Percentiles rank a stretch among this genome's conserved stretches.
These are phyloP conservation scores for Colinus virginianus DNA, from an alignment of 2,113 vertebrate genomes.

Conservation along the genomic window DNA sequence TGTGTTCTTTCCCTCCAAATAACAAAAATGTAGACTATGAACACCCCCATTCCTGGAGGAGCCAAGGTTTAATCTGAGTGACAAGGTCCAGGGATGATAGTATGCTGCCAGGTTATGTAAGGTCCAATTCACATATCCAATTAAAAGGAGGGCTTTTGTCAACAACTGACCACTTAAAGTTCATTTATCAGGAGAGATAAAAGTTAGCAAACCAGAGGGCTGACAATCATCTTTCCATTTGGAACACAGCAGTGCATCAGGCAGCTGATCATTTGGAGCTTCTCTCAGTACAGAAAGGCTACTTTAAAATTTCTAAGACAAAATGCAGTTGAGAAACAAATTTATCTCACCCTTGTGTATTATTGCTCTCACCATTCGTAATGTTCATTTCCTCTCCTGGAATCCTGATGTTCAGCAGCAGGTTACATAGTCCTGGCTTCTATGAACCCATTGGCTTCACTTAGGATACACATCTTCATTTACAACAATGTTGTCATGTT, in stretches of 20 bases:
- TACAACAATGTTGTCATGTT: conserved; percentile 67
- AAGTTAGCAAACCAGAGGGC: conserved; percentile 17
- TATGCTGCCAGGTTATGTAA: conserved; percentile 48
- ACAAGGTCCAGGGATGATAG: conserved; percentile 52
- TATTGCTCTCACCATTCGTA: conserved; percentile 29
- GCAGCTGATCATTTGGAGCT: not conserved
- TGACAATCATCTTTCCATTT: conserved; percentile 47
- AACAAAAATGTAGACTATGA: conserved; percentile 19
- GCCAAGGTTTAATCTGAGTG: conserved; percentile 42
- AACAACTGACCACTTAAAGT: conserved; percentile 30
- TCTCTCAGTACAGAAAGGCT: conserved; percentile 28
- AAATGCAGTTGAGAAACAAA: conserved; percentile 30
- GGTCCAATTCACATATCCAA: conserved; percentile 42
- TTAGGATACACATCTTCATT: conserved; percentile 50
- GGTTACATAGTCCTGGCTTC: conserved; percentile 43
- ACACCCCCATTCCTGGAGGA: not conserved
- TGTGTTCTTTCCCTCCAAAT: not conserved
- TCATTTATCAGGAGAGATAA: conserved; percentile 55
- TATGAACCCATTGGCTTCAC: conserved; percentile 22
- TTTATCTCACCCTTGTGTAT: conserved; percentile 62
- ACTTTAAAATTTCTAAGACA: conserved; percentile 32
- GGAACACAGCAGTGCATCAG: not conserved
- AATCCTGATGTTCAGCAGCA: conserved; percentile 46
- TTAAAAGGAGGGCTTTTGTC: conserved; percentile 61
- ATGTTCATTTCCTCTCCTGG: conserved; percentile 61